These are phyloP conservation scores for Phenacoccus solenopsis DNA, from an alignment of 1,140 invertebrate species.

Conservation along the genomic window DNA sequence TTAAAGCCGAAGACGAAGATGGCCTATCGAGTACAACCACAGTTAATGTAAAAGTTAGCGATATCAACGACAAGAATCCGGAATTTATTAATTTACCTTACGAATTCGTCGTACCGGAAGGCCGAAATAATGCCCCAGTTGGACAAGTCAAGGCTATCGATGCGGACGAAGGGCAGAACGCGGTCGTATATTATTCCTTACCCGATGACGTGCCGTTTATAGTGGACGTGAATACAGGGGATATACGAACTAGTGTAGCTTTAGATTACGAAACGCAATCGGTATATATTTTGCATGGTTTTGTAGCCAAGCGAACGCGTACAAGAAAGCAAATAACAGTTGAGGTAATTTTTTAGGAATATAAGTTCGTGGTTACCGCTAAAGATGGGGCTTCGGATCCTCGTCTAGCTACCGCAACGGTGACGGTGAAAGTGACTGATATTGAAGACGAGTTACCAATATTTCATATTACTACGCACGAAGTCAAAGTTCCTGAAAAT, in stretches of 20 bases:
- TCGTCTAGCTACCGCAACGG: slow-evolving; percentile 71
- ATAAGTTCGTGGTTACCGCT: slow-evolving; percentile 74
- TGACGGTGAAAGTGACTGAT: slow-evolving; percentile 66
- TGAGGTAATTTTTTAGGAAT: slow-evolving; percentile 39
- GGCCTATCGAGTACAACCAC: slow-evolving; percentile 66
- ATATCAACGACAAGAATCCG: slow-evolving; percentile 81
- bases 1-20: slow-evolving; percentile 73
- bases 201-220: slow-evolving; percentile 62
- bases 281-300: slow-evolving; percentile 35
- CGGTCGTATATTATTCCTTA: slow-evolving; percentile 44
- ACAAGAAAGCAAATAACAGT: neutral
- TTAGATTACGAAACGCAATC: slow-evolving; percentile 72
- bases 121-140: slow-evolving; percentile 48
- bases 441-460: slow-evolving; percentile 70
- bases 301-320: too few species aligned
- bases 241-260: slow-evolving; percentile 58
- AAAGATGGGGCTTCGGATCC: slow-evolving; percentile 74
- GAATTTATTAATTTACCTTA: slow-evolving; percentile 64
- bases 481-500: slow-evolving; percentile 71
- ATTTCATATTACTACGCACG: slow-evolving; percentile 58
- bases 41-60: slow-evolving; percentile 75
- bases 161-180: slow-evolving; percentile 57
- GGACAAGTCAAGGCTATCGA: slow-evolving; percentile 72
- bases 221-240: slow-evolving; percentile 63
- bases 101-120: slow-evolving; percentile 69